These are phyloP conservation scores for Anas acuta DNA, from an alignment of 2,797 vertebrate genomes.

Conservation along the genomic window DNA sequence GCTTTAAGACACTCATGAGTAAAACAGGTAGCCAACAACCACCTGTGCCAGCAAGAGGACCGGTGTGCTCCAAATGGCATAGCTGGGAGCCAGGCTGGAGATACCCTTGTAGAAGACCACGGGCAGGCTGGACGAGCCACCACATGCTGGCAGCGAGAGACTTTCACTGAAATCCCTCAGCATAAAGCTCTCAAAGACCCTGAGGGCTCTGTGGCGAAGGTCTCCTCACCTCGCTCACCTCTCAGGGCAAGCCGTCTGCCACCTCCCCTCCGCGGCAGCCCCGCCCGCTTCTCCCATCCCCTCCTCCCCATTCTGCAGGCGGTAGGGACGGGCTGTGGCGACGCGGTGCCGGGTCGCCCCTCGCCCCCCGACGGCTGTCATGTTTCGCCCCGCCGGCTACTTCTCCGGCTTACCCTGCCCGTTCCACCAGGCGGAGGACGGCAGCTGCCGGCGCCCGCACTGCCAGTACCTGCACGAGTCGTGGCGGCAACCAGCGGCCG, in stretches of 20 bases:
- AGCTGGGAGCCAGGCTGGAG: not conserved
- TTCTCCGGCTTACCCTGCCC: not conserved
- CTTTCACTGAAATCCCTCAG: fast-evolving
- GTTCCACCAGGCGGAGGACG: not conserved
- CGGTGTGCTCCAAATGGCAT: too few relatives aligned
- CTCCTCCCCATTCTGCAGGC: too few relatives aligned
- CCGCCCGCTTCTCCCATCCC: too few relatives aligned
- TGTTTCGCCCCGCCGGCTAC: not conserved
- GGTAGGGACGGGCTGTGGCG: too few relatives aligned
- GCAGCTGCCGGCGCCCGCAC: not conserved
- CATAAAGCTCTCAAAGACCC: not conserved
- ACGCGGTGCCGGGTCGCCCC: too few relatives aligned
- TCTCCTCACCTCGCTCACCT: too few relatives aligned
- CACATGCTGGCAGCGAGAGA: not conserved
- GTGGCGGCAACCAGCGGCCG: not conserved
- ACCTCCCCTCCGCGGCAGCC: too few relatives aligned
- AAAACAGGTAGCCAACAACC: not conserved
- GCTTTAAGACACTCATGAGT: fast-evolving
- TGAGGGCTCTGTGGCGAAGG: too few relatives aligned
- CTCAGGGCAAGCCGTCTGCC: too few relatives aligned
- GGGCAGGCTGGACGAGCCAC: not conserved
- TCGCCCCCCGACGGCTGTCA: too few relatives aligned
- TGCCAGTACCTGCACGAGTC: not conserved
- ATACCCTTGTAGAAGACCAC: fast-evolving
- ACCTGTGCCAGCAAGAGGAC: too few relatives aligned